A percentile compares a stretch with the other conserved stretches of the same genome.
These are phyloP conservation scores for Micromys minutus DNA, from an alignment of 2,113 vertebrate species.

Conservation along the genomic window DNA sequence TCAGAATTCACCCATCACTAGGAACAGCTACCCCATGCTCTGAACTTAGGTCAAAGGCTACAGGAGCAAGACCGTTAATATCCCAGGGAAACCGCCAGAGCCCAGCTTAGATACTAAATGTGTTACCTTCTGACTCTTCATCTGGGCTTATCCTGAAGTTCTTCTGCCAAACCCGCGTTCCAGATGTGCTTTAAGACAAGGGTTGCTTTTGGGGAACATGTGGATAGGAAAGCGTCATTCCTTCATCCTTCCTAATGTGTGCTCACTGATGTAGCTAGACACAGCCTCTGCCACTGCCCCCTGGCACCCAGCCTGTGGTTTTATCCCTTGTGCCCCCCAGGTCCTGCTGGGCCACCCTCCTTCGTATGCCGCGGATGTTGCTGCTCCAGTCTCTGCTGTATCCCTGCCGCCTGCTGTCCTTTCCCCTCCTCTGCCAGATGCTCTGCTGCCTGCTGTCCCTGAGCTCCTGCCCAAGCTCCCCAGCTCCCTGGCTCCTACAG, in stretches of 20 bases:
- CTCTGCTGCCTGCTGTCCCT: slow-evolving; percentile 72
- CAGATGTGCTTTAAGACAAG: no score
- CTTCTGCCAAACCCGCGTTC: neutral
- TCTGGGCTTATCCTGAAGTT: neutral
- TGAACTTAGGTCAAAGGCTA: neutral
- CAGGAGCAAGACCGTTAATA: fast-evolving
- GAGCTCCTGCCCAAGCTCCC: slow-evolving; percentile 85
- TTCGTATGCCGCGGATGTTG: slow-evolving; percentile 81
- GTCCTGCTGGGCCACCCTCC: slow-evolving; percentile 81
- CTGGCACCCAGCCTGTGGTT: neutral
- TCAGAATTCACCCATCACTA: neutral
- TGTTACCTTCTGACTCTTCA: neutral
- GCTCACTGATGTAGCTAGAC: neutral
- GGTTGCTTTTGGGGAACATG: neutral
- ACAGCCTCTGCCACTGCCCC: neutral
- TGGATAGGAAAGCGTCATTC: fast-evolving
- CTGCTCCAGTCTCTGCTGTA: slow-evolving; percentile 81
- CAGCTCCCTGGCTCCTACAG: slow-evolving; percentile 82
- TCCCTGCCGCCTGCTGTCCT: slow-evolving; percentile 82
- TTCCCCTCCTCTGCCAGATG: slow-evolving; percentile 85
- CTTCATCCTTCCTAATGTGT: no score
- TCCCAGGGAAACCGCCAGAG: fast-evolving
- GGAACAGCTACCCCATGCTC: neutral
- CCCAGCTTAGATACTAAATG: neutral
- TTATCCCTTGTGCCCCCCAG: slow-evolving; percentile 75